A percentile compares a stretch with the other conserved stretches of the same genome.
These are phyloP conservation scores for Trissolcus brochymenae DNA, from an alignment of 2,888 invertebrate species.

Conservation along the genomic window DNA sequence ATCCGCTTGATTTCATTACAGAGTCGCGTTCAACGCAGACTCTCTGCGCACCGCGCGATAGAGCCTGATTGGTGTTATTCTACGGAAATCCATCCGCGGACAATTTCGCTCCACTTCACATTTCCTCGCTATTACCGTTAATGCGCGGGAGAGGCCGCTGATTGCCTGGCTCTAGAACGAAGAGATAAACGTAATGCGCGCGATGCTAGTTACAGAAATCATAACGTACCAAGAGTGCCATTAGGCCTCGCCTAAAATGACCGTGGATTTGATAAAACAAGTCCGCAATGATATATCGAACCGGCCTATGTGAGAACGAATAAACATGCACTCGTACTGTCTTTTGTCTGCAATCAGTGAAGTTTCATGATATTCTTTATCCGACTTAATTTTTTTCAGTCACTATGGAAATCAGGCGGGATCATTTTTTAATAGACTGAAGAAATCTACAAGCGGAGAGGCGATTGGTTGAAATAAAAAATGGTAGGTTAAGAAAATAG, in stretches of 20 bases:
- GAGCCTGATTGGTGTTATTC: slow-evolving; percentile 25
- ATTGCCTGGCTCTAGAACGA: slow-evolving; percentile 61
- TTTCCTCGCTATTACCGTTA: slow-evolving; percentile 70
- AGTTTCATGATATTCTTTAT: too few species aligned
- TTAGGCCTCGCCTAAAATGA: slow-evolving; percentile 36
- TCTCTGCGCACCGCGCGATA: not conserved
- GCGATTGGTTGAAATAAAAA: too few species aligned
- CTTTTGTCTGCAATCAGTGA: too few species aligned
- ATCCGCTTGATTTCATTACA: slow-evolving; percentile 28
- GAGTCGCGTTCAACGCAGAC: slow-evolving; percentile 3
- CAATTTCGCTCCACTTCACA: slow-evolving; percentile 44
- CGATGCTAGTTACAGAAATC: slow-evolving; percentile 68
- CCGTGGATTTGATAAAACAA: slow-evolving; percentile 39
- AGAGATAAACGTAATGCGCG: slow-evolving; percentile 58
- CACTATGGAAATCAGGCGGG: too few species aligned
- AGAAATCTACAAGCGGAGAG: too few species aligned
- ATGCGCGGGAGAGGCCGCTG: slow-evolving; percentile 64
- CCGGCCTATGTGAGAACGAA: slow-evolving; percentile 11
- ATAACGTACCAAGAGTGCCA: slow-evolving; percentile 62
- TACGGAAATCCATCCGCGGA: slow-evolving; percentile 27
- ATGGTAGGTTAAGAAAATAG: too few species aligned
- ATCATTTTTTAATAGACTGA: not conserved
- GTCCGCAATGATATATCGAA: slow-evolving; percentile 36
- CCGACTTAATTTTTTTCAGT: too few species aligned
- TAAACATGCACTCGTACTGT: not conserved